phyloP scores from a whole-genome alignment of 2,113 vertebrate genomes.

The Sylvietta virens region DNA sequence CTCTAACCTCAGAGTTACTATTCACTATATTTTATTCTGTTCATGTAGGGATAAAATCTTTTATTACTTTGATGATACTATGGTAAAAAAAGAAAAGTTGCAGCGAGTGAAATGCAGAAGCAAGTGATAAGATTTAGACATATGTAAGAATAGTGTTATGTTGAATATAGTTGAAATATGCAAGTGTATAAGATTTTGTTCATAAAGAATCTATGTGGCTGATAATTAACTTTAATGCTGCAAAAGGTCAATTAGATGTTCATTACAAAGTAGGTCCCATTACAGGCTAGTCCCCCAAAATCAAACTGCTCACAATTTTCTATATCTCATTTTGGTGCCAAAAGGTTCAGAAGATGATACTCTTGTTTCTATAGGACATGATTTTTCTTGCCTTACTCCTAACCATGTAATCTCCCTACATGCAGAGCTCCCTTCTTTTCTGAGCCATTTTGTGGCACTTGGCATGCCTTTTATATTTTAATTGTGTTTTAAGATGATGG shows the following conservation, averaged over 20 bases:
- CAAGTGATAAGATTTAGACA: not conserved
- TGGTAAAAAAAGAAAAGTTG: not conserved
- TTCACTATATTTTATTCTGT: not conserved
- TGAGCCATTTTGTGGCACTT: not conserved
- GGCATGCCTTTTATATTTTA: not conserved
- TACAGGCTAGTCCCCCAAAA: not conserved
- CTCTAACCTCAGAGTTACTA: not conserved
- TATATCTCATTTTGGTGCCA: not conserved
- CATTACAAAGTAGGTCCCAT: not conserved
- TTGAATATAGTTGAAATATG: not conserved
- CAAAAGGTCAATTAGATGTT: not conserved
- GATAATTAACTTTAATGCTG: not conserved
- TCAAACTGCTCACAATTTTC: not conserved
- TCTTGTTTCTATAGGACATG: not conserved
- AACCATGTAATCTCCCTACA: not conserved
- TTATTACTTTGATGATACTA: not conserved
- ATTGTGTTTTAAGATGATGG: not conserved
- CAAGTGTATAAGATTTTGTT: not conserved
- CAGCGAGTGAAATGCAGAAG: not conserved
- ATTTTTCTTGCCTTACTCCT: not conserved
- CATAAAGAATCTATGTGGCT: not conserved
- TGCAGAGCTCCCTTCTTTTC: not conserved
- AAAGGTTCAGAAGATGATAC: not conserved
- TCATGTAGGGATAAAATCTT: not conserved
- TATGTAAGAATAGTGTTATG: not conserved